Evolutionary conservation across 2,797 vertebrate species (phyloP), one percentile per base, ranked within the genome.

Genomic region (Chaetodon trifasciatus): DNA sequence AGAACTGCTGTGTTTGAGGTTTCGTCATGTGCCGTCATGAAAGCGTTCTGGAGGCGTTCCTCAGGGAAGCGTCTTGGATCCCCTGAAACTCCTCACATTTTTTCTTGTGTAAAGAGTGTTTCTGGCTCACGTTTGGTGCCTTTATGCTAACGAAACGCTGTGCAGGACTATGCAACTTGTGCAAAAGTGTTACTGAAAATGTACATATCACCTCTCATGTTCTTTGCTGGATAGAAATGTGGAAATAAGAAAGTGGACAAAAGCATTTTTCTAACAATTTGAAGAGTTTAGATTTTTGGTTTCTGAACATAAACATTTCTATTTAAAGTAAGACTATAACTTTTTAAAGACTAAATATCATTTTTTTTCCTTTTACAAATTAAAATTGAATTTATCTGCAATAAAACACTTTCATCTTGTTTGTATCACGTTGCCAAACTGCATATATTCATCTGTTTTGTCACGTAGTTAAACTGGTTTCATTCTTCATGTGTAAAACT

Each of bases 141-240:
- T 90, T 89, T 42, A 40, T 53, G 71, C 52, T 86, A 75, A 75
- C 24, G 3, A 75, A n/a, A 53, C 53, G n/a, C 65, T 68, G 58
- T 55, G 40, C 72, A 66, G 8, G 44, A 8, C 8, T 62, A 4
- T 21, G 24, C 50, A 5, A 6, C 12, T 40, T 66, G 19, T 63
- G 73, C 21, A 69, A 24, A 35, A 56, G 42, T 69, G 17, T n/a
- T 35, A 50, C 1, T 35, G 1, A 56, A 70, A 21, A 40, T 85
- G 67, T 78, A 75, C 47, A 80, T 32, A 58, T 58, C 50, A 61
- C 21, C 15, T 72, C 1, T 0, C 13, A 0, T 21, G 12, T 49
- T 23, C 19, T 58, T 67, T 42, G 0, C 35, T 71, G 40, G 24
- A 75, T 32, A 15, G 10, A 61, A 66, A 76, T 16, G 10, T 49